Base-by-base conservation (phyloP, 2,113 vertebrate genomes). In the Trinectes maculatus region DNA sequence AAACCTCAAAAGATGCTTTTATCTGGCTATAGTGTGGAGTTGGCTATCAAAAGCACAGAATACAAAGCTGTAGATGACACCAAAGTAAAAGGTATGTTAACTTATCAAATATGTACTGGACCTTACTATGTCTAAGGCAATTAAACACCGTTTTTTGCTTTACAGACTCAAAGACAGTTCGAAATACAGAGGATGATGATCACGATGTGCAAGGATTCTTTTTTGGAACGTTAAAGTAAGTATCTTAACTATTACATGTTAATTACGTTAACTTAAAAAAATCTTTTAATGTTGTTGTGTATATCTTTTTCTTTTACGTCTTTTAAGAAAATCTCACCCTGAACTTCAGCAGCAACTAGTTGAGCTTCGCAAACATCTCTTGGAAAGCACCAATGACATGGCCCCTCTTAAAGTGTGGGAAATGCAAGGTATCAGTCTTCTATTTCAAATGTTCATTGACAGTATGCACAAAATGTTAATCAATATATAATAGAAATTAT, bases 41-140 rank as follows among this genome's bases (percentile, higher is more conserved):
- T 99, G 86, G 97, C 96, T 4, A 95, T 99, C 85, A 99, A 99
- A 91, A 98, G 90, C 84, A 99, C 96, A 15, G 98, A 99, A 85
- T 99, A 99, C 87, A 97, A 96, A 93, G 95, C 94, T 7, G 77
- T 99, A 78, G 97, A 98, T 91, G 97, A 99, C 85, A 91, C 88
- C 1, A 90, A 95, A 80, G 85, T 94, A 63, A 96, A 95, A 96
- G 95, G 97, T 99, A 73, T 39, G 31, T 29, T 57, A 24, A 60
- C 24, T 65, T 55, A 8, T 74, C 28, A 47, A 33, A 40, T 19
- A 24, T 36, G 18, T 57, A 40, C 21, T 58, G 16, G 19, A 59
- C 24, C 12, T 44, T 16, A 28, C 15, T 53, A 22, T 60, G 53
- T 62, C 24, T 28, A 39, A 64, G 33, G 28, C 44, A 77, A 33